Evolutionary conservation across 1,140 invertebrate species (phyloP).

Genomic region (Drosophila quadrilineata): DNA sequence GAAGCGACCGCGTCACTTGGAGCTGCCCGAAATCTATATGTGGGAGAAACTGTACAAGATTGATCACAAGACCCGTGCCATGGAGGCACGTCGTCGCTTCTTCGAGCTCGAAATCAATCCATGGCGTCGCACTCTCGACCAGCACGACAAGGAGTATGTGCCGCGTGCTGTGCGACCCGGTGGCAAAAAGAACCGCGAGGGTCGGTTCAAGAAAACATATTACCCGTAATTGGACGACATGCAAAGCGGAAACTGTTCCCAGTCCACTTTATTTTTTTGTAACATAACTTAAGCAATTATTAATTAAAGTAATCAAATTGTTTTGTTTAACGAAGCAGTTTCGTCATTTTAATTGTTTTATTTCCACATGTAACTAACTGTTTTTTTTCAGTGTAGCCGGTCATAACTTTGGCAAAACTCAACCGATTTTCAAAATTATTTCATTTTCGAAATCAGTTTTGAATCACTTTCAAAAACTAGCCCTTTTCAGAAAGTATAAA

Average conservation of each 20-base stretch:
- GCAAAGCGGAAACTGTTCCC: too few relatives aligned
- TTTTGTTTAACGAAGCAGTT: slow-evolving; percentile 19
- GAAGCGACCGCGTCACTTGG: slow-evolving; percentile 84
- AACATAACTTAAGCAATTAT: slow-evolving; percentile 9
- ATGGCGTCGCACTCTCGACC: slow-evolving; percentile 84
- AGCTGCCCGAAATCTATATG: slow-evolving; percentile 86
- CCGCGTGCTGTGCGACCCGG: slow-evolving; percentile 84
- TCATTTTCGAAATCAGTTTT: too few relatives aligned
- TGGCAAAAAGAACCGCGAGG: slow-evolving; percentile 83
- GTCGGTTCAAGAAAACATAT: slow-evolving; percentile 84
- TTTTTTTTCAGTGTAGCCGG: too few relatives aligned
- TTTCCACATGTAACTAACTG: neutral
- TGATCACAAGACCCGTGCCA: slow-evolving; percentile 84
- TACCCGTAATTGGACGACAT: slow-evolving; percentile 84
- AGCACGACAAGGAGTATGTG: slow-evolving; percentile 86
- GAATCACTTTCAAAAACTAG: too few relatives aligned
- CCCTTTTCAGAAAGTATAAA: too few relatives aligned
- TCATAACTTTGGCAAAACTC: too few relatives aligned
- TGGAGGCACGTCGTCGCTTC: slow-evolving; percentile 86
- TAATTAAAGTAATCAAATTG: slow-evolving; percentile 25
- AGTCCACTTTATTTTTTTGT: neutral
- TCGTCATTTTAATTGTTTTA: neutral
- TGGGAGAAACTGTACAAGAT: slow-evolving; percentile 92
- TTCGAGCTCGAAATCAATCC: slow-evolving; percentile 86
- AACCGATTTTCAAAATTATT: too few relatives aligned